A percentile compares a stretch with the other conserved stretches of the same genome.
Conservation (phyloP, 2,797 vertebrate species). For the Molothrus aeneus region DNA sequence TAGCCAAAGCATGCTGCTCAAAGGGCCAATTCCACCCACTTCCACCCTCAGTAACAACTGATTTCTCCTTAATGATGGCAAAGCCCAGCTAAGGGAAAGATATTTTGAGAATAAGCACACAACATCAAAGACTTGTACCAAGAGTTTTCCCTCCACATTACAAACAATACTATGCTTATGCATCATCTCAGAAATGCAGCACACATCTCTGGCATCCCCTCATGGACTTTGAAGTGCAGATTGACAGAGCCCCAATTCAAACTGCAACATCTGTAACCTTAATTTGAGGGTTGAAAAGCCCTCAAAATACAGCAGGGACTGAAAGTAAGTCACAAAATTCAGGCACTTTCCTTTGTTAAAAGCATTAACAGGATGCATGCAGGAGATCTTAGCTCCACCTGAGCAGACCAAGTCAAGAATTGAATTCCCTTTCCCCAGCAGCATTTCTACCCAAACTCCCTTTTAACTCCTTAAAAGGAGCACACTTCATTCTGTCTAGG, state of each 20-base stretch:
- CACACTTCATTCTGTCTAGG: background rate
- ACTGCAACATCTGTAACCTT: background rate
- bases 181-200: background rate
- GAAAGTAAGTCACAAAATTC: background rate
- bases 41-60: background rate
- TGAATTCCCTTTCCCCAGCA: background rate
- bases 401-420: background rate
- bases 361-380: background rate
- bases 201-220: background rate
- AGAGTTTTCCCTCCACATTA: background rate
- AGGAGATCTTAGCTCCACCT: background rate
- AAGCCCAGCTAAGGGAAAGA: background rate
- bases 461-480: background rate
- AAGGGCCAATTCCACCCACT: background rate
- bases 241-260: background rate
- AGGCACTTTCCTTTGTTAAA: background rate
- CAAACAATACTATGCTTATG: accelerated
- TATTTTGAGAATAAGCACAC: background rate
- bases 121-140: background rate
- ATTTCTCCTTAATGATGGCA: background rate
- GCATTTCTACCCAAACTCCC: background rate
- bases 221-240: background rate
- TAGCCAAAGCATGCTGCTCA: background rate
- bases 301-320: background rate
- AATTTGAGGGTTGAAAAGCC: background rate